A percentile compares a stretch with the other conserved stretches of the same genome.
These are phyloP conservation scores for Oligia latruncula DNA, from an alignment of 2,888 invertebrate genomes.

Conservation along the genomic window DNA sequence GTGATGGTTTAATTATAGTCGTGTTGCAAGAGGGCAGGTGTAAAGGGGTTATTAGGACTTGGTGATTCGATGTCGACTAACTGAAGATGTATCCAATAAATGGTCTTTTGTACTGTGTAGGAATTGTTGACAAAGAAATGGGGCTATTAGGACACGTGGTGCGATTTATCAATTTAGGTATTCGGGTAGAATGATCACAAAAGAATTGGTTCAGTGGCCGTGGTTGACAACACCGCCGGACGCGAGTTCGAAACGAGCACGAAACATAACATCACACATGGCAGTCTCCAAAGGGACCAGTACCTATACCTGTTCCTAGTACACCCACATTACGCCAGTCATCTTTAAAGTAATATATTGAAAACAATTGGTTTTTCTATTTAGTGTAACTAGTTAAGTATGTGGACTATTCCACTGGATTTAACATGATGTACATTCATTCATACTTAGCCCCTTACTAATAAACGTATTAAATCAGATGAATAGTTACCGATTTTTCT, in stretches of 20 bases:
- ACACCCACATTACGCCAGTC: too few species aligned
- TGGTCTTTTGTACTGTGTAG: neutral
- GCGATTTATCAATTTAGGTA: conserved; percentile 24
- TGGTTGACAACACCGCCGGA: neutral
- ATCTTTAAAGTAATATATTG: too few species aligned
- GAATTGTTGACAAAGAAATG: conserved; percentile 22
- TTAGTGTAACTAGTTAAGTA: too few species aligned
- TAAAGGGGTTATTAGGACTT: conserved; percentile 1
- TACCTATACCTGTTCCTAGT: too few species aligned
- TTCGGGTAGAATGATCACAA: neutral
- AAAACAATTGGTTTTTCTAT: too few species aligned
- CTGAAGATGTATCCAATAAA: neutral
- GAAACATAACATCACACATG: neutral
- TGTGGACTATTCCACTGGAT: too few species aligned
- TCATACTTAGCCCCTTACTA: too few species aligned
- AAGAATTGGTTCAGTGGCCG: conserved; percentile 17
- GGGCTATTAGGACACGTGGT: neutral
- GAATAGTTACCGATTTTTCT: too few species aligned
- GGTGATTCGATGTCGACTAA: neutral
- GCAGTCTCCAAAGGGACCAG: too few species aligned
- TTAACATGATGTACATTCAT: too few species aligned
- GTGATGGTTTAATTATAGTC: neutral
- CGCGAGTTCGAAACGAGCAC: neutral
- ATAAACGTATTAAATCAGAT: too few species aligned
- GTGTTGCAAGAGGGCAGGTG: conserved; percentile 30